These are phyloP conservation scores for Apocheima hispidaria DNA, from an alignment of 2,888 invertebrate species.

Conservation along the genomic window DNA sequence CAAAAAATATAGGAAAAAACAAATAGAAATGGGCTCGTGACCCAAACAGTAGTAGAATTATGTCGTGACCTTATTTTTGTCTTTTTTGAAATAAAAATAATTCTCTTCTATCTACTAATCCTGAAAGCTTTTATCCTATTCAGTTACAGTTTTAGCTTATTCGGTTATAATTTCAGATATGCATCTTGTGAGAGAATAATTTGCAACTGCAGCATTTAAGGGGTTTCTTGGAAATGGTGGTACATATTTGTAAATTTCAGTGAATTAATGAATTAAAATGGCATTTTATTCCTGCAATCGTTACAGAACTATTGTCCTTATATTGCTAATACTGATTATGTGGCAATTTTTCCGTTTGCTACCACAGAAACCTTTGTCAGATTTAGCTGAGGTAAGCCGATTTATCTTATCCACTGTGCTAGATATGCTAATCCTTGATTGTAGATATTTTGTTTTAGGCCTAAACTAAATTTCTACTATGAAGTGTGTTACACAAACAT, in stretches of 20 bases:
- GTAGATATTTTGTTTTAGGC: neutral
- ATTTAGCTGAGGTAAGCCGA: conserved; percentile 64
- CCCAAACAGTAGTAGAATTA: too few relatives aligned
- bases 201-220: neutral
- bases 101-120: neutral
- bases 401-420: conserved; percentile 24
- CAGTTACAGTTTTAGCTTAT: neutral
- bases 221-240: neutral
- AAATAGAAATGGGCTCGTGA: too few relatives aligned
- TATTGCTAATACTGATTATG: conserved; percentile 74
- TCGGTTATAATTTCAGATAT: neutral
- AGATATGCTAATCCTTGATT: conserved; percentile 2
- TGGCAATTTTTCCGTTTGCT: conserved; percentile 77
- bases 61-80: too few relatives aligned
- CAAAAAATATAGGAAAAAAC: too few relatives aligned
- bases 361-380: conserved; percentile 58
- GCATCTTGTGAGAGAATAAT: neutral
- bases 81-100: neutral
- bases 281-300: conserved; percentile 78
- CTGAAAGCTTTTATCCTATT: neutral
- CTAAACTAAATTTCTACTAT: neutral
- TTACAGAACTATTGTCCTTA: conserved; percentile 74
- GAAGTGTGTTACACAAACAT: conserved; percentile 2
- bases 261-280: conserved; percentile 52
- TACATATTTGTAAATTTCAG: conserved; percentile 13